Evolutionary conservation across 2,113 vertebrate species (phyloP), one percentile per base, ranked within the genome.

Genomic region (Nycticryphes semicollaris): DNA sequence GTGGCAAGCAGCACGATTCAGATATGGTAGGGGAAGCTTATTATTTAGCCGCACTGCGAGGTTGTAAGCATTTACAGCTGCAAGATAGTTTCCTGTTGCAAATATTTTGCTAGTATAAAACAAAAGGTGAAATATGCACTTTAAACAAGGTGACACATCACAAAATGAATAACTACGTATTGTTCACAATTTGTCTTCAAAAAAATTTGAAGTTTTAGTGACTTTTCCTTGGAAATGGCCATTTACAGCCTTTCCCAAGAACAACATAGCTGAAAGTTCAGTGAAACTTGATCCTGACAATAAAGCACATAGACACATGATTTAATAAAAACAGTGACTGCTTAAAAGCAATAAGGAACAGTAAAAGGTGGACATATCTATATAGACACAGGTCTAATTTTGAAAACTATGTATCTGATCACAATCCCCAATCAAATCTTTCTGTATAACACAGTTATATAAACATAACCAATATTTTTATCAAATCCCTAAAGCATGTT

Each of bases 1-100:
- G 88, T 99, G 99, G 96, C 99, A 99, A 23, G 99, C 99, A 51
- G 99, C 99, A 70, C 99, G 98, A 96, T 99, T 99, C 79, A 99
- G 98, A 77, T 98, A 99, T 20, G 99, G 89, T 2, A 98, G 87
- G 16, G 99, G 98, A 76, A 99, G 97, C 67, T 97, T 98, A 43
- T 84, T 96, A 96, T 99, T 99, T 56, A 99, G 97, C 94, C 93
- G 97, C 89, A 99, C 97, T 30, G 98, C 99, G 25, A 99, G 97
- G 85, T 97, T 99, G 90, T 99, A 99, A 1, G 98, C 99, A 13
- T 99, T 99, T 64, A 99, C 93, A 27, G 99, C 99, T n/a, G 98
- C 99, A 86, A 98, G 98, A 94, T 98, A 99, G 97, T 99, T 98
- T 60, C 98, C 99, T 5, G 87, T 96, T 39, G 93, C 97, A 98